Conservation (phyloP, 1,140 invertebrate genomes). For the Anthonomus grandis region DNA sequence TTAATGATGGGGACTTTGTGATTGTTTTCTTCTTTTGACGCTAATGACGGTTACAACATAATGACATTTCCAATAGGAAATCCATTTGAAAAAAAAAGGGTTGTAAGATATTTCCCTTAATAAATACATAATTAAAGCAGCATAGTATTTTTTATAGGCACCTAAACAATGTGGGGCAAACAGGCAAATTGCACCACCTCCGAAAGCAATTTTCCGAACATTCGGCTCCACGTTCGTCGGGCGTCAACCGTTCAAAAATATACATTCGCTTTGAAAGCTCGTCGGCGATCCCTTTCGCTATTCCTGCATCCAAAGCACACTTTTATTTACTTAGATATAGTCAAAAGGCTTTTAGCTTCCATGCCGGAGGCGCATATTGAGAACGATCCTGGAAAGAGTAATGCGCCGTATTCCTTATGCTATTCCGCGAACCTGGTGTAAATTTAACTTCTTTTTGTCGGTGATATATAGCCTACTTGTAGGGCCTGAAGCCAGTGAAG, state of each 20-base stretch:
- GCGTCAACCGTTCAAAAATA: slow-evolving; percentile 21
- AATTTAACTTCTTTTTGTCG: slow-evolving; percentile 7
- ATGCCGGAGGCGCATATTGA: slow-evolving; percentile 20
- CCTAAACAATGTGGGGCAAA: no score
- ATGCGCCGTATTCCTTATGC: slow-evolving; percentile 20
- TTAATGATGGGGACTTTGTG: no score
- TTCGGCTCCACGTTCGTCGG: slow-evolving; percentile 18
- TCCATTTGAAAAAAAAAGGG: no score
- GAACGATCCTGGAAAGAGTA: slow-evolving; percentile 23
- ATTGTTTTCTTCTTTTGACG: no score
- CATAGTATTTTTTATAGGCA: no score
- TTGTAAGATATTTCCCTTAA: no score
- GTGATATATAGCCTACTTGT: background rate
- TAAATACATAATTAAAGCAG: no score
- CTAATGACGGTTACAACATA: no score
- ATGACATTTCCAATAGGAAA: no score
- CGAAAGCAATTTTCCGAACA: slow-evolving; percentile 20
- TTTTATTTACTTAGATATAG: slow-evolving; percentile 29
- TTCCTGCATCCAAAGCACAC: slow-evolving; percentile 20
- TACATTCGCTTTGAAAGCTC: slow-evolving; percentile 27
- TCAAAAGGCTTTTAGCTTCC: slow-evolving; percentile 29
- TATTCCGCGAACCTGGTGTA: slow-evolving; percentile 14
- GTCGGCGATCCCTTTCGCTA: slow-evolving; percentile 27
- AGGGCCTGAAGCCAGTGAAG: no score
- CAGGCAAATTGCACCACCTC: no score